Percentiles rank a stretch among this genome's conserved stretches.
Evolutionary conservation across 1,140 invertebrate genomes (phyloP).

Genomic region (Yoshiicerus persimilis): DNA sequence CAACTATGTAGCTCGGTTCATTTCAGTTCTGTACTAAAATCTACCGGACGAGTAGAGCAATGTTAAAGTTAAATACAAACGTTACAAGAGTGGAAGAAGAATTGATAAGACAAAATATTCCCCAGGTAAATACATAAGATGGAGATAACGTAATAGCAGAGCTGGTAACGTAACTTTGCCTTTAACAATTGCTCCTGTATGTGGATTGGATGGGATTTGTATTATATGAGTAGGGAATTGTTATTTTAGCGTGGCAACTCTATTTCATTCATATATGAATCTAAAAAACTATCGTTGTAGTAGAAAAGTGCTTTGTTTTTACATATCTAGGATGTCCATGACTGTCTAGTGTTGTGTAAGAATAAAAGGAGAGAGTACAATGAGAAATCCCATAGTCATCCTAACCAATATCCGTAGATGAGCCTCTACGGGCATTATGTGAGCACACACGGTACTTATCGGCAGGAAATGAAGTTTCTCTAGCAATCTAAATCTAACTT

Average conservation of each 20-base stretch:
- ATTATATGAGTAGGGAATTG: neutral
- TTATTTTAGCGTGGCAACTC: neutral
- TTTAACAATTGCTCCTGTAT: neutral
- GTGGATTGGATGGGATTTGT: no score
- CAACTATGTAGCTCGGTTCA: neutral
- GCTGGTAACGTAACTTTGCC: neutral
- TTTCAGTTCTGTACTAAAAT: neutral
- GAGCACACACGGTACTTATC: slow-evolving; percentile 38
- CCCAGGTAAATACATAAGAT: neutral
- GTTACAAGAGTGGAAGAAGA: neutral
- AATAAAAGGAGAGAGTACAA: slow-evolving; percentile 16
- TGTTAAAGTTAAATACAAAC: no score
- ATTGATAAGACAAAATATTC: neutral
- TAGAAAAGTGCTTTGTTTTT: neutral
- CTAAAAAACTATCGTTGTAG: neutral
- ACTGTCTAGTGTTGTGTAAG: neutral
- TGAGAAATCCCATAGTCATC: slow-evolving; percentile 37
- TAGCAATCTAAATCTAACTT: neutral
- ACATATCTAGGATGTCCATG: neutral
- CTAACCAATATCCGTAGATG: slow-evolving; percentile 38
- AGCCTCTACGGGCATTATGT: slow-evolving; percentile 37
- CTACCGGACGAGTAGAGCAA: neutral
- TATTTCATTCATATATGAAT: neutral
- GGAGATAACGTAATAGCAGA: neutral
- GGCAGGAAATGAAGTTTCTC: slow-evolving; percentile 42